phyloP scores from a whole-genome alignment of 2,113 vertebrate species.

The Mormyrus iriodes region DNA sequence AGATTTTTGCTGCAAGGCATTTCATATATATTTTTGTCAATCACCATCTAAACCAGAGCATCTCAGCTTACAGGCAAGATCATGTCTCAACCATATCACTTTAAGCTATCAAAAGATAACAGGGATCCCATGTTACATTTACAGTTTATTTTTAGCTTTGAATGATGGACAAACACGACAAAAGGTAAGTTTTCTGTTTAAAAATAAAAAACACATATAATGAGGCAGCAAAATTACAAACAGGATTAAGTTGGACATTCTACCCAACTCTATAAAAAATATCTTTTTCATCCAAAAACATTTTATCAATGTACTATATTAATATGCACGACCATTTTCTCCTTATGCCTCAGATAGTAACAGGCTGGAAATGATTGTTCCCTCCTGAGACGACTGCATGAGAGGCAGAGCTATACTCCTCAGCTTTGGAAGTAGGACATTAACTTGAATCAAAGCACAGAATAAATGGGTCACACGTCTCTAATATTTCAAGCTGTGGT shows the following conservation, averaged over 20 bases:
- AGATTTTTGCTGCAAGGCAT: conserved; percentile 15
- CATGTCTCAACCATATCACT: conserved; percentile 10
- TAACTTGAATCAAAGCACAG: not conserved
- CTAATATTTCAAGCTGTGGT: not conserved
- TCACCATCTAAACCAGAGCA: conserved; percentile 1
- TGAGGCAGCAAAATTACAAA: conserved; percentile 53
- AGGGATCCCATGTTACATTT: not conserved
- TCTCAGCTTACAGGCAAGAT: not conserved
- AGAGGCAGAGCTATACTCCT: not conserved
- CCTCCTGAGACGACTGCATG: conserved; percentile 49
- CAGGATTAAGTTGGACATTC: conserved; percentile 44
- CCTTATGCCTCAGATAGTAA: conserved; percentile 46
- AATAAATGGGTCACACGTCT: not conserved
- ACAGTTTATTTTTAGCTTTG: not conserved
- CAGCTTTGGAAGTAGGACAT: not conserved
- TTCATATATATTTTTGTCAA: not conserved
- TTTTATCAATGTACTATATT: conserved; percentile 52
- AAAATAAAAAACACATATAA: conserved; percentile 50
- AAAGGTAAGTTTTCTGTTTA: conserved; percentile 46
- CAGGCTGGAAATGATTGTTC: conserved; percentile 47
- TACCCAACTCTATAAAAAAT: conserved; percentile 67
- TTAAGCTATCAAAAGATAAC: not conserved
- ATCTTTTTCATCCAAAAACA: conserved; percentile 63
- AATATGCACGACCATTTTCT: conserved; percentile 29
- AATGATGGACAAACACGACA: conserved; percentile 38